A percentile compares a stretch with the other conserved stretches of the same genome.
phyloP scores from a whole-genome alignment of 1,140 invertebrate species.

The Aethina tumida region DNA sequence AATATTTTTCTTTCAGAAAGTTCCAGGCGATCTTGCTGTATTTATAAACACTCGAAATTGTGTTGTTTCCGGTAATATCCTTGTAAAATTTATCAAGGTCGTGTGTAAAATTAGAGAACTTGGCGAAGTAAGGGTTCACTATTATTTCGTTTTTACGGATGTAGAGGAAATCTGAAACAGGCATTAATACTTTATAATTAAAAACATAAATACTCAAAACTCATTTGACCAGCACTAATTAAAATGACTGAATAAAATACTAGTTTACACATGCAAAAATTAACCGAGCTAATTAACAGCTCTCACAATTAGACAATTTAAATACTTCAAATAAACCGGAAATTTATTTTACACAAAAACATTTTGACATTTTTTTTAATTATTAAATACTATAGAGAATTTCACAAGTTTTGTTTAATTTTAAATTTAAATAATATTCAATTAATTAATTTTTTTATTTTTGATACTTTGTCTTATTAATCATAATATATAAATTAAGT shows the following conservation, averaged over 20 bases:
- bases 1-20: constrained; percentile 62
- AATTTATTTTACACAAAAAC: no score
- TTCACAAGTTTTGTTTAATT: no score
- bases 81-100: constrained; percentile 67
- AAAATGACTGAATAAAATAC: neutral
- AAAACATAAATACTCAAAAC: neutral
- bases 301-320: no score
- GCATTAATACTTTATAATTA: neutral
- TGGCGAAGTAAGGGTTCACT: constrained; percentile 67
- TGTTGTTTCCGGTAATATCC: constrained; percentile 62
- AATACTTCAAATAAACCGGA: no score
- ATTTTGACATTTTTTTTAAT: no score
- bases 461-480: no score
- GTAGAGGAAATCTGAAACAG: constrained; percentile 62
- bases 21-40: constrained; percentile 55
- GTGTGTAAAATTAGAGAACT: constrained; percentile 66
- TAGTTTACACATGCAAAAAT: neutral
- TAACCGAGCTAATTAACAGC: no score
- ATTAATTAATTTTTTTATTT: no score
- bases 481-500: no score
- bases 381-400: no score
- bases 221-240: neutral
- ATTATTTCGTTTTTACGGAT: constrained; percentile 65
- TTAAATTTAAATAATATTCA: no score
- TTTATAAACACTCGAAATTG: constrained; percentile 63